Evolutionary conservation across 2,113 vertebrate species (phyloP).

Genomic region (Lepidothrix coronata): DNA sequence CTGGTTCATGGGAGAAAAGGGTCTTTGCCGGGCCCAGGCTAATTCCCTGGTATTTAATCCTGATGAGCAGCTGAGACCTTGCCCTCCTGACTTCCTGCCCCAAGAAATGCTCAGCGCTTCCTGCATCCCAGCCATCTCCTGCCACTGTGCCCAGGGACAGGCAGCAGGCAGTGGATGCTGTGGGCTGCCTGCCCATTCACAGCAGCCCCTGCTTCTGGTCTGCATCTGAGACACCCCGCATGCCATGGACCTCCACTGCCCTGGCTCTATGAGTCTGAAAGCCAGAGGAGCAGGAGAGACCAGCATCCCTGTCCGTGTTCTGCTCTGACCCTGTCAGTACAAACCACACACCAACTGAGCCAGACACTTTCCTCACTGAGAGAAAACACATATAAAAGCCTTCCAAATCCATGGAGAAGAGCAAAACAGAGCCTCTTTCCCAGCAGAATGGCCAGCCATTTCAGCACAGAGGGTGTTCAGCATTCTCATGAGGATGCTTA

Average conservation of each 20-base stretch:
- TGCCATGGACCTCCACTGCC: neutral
- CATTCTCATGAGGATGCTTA: neutral
- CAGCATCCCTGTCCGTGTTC: fast-evolving
- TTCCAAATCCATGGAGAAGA: neutral
- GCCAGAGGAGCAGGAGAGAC: neutral
- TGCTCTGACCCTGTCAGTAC: neutral
- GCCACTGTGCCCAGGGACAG: neutral
- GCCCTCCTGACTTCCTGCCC: neutral
- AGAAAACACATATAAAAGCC: neutral
- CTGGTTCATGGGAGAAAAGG: neutral
- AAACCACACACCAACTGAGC: neutral
- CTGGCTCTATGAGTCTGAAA: neutral
- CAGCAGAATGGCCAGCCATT: neutral
- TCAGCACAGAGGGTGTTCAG: neutral
- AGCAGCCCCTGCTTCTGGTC: neutral
- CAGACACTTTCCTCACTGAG: neutral
- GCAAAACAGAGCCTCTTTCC: neutral
- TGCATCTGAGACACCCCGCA: neutral
- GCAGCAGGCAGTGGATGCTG: neutral
- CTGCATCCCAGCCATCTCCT: neutral
- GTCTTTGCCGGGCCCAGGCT: neutral
- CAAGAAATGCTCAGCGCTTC: neutral
- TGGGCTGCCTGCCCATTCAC: fast-evolving
- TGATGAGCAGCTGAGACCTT: neutral
- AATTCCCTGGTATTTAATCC: neutral